Evolutionary conservation across 2,888 invertebrate species (phyloP).

Genomic region (Pelosia muscerda): DNA sequence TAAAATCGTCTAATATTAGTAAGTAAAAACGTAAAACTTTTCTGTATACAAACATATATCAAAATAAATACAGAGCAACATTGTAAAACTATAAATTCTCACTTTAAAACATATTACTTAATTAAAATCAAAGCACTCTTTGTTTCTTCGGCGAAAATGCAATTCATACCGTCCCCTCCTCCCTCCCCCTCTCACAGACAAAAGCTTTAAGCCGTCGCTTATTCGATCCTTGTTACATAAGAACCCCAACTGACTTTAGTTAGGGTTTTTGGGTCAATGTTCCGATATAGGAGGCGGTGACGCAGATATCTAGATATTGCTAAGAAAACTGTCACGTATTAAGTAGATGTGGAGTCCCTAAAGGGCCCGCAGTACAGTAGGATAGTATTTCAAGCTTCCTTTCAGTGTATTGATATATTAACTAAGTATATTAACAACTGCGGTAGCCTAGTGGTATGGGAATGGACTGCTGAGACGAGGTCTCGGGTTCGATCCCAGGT

Average conservation of each 20-base stretch:
- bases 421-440: neutral
- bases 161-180: neutral
- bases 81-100: neutral
- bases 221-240: constrained; percentile 3
- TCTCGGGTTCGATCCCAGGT: no score
- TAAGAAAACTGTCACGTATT: constrained; percentile 1
- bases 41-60: no score
- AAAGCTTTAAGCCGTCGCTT: neutral
- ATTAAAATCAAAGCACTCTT: neutral
- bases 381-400: neutral
- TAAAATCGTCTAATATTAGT: no score
- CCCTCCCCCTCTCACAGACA: neutral
- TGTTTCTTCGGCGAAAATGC: neutral
- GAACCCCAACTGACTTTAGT: neutral
- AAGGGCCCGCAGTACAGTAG: no score
- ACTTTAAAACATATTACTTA: neutral
- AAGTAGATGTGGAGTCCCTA: neutral
- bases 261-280: neutral
- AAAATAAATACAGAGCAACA: no score
- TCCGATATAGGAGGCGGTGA: neutral
- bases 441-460: no score
- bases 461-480: no score
- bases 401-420: neutral
- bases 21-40: no score
- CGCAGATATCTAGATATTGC: neutral